Conservation (phyloP, 1,140 invertebrate species). For the Zaprionus kolodkinae region DNA sequence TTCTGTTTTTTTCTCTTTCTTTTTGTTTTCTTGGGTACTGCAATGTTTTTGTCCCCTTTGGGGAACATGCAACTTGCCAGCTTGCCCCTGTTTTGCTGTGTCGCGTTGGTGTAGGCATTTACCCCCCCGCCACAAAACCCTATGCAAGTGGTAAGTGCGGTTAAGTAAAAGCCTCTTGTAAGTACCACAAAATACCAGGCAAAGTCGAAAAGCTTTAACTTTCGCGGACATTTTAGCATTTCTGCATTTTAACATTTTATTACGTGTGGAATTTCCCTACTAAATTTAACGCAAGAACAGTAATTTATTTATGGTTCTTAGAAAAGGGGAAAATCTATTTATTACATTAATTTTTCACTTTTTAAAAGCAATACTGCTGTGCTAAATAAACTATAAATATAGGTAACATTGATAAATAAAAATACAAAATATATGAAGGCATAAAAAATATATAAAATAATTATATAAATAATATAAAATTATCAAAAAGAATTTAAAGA, state of each 20-base stretch:
- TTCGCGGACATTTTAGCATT: conserved; percentile 36
- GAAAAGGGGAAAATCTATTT: not conserved
- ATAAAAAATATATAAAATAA: not conserved
- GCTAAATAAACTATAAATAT: not conserved
- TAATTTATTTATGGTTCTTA: too few relatives aligned
- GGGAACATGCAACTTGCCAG: conserved; percentile 8
- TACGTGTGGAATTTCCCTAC: conserved; percentile 41
- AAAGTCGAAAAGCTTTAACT: conserved; percentile 64
- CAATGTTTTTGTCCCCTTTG: conserved; percentile 14
- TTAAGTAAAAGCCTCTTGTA: conserved; percentile 22
- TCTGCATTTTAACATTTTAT: conserved; percentile 54
- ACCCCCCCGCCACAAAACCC: too few relatives aligned
- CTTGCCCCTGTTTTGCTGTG: not conserved
- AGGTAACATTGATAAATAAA: not conserved
- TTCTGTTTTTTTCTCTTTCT: conserved; percentile 17
- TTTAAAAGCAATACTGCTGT: not conserved
- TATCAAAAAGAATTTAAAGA: not conserved
- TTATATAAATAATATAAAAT: not conserved
- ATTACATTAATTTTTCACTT: not conserved
- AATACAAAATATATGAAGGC: too few relatives aligned
- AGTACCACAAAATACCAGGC: conserved; percentile 35
- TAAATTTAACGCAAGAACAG: not conserved
- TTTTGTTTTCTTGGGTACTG: conserved; percentile 29
- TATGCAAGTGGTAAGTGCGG: not conserved
- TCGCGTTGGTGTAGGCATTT: not conserved